Base-by-base conservation (phyloP, 2,888 invertebrate genomes). In the Limnephilus rhombicus region DNA sequence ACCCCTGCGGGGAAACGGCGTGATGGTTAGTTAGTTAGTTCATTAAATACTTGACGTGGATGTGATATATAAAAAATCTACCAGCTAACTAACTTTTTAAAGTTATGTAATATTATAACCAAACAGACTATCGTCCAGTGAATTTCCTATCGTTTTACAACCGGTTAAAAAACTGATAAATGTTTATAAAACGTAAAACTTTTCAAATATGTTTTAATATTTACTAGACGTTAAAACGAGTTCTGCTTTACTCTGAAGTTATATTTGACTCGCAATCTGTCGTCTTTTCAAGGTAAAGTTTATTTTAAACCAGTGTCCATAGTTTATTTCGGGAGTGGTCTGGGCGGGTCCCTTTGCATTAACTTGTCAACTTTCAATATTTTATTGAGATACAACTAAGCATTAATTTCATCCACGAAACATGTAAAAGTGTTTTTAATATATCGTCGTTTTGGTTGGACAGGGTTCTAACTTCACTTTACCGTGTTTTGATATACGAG, bases 221-320 rank as follows among this genome's bases (percentile, higher is more conserved):
- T 53, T 15, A 53, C 53, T 53, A 13, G 45, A 49, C 45, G 13
- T 13, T 49, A 53, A 15, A 68, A 68, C 18, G 18, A 24, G 2
- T n/a, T 68, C 68, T 53, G 24, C 68, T 68, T 24, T 68, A 24
- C 5, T n/a, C 24, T n/a, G 5, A 9, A 24, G 68, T 29, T 29
- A 31, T 82, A 82, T 31, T 82, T 82, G 31, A 31, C 31, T 15
- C 1, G 15, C 82, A 15, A 82, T 82, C 31, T 82, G 82, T 82
- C 82, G 82, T 31, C 29, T 82, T 31, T 82, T 82, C 82, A 31
- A 82, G 82, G 31, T 82, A 82, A 29, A 82, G 82, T 34, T 82
- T 15, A 34, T 82, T 82, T 82, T 34, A 82, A 82, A 34, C 34
- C 13, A 12, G 31, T 15, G 24, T 82, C 82, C 34, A 82, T 13